Percentiles rank a stretch among this genome's conserved stretches.
Conservation (phyloP, 2,888 invertebrate species). For the Apamea epomidion region DNA sequence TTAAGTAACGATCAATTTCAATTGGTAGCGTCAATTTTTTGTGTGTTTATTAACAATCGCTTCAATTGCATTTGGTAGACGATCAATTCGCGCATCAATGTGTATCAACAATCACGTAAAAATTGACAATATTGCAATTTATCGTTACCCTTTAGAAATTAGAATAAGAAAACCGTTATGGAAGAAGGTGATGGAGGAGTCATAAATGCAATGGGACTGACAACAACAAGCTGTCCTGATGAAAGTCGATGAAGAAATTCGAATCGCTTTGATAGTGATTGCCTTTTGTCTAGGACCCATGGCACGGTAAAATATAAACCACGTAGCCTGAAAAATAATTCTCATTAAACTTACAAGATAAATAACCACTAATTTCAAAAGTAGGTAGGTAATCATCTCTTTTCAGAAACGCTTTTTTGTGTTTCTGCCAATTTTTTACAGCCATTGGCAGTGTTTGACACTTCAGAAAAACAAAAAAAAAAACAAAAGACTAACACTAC, state of each 20-base stretch:
- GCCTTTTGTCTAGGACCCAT: background rate
- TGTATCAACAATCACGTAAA: background rate
- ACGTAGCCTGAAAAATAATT: background rate
- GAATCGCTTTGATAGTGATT: background rate
- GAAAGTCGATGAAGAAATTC: background rate
- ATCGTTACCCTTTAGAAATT: too few species aligned
- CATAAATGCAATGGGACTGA: background rate
- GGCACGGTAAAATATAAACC: too few species aligned
- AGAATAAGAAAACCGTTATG: background rate
- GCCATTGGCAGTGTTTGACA: constrained; percentile 38
- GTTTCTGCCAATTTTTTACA: constrained; percentile 37
- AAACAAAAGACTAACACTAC: background rate
- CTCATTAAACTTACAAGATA: background rate
- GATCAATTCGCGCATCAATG: background rate
- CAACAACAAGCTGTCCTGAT: background rate
- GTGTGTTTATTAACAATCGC: background rate
- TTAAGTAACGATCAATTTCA: background rate
- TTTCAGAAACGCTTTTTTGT: constrained; percentile 13
- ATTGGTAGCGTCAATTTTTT: background rate
- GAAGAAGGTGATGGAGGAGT: background rate
- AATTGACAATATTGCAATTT: background rate
- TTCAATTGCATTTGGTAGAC: background rate
- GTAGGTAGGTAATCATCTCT: background rate
- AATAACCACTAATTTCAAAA: background rate
- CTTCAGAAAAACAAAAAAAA: constrained; percentile 12